Conservation (phyloP, 2,888 invertebrate species). For the Andrena marginata region DNA sequence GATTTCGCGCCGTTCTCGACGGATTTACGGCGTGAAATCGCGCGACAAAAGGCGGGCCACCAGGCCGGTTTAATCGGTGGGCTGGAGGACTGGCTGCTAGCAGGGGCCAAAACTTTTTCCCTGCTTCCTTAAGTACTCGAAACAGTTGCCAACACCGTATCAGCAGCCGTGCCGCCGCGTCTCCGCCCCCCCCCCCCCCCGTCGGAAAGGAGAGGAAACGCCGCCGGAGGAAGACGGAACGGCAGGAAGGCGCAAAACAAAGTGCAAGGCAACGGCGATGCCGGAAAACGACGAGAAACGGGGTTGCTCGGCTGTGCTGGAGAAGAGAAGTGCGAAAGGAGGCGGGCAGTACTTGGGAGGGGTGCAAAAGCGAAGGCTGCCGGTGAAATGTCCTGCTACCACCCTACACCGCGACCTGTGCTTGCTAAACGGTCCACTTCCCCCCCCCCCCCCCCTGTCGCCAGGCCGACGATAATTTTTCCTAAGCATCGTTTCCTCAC, state of each 20-base stretch:
- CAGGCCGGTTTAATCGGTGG: constrained; percentile 22
- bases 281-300: constrained; percentile 12
- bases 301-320: constrained; percentile 18
- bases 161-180: constrained; percentile 17
- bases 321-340: constrained; percentile 20
- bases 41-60: constrained; percentile 1
- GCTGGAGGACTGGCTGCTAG: neutral
- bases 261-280: constrained; percentile 49
- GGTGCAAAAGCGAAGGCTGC: constrained; percentile 61
- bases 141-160: constrained; percentile 76
- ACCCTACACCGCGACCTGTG: constrained; percentile 22
- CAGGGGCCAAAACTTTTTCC: constrained; percentile 66
- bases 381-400: constrained; percentile 63
- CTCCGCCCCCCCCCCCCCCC: neutral
- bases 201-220: constrained; percentile 30
- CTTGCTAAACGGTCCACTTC: constrained; percentile 32
- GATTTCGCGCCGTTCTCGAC: neutral
- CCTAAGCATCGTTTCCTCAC: constrained; percentile 3
- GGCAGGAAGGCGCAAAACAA: constrained; percentile 51
- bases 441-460: constrained; percentile 18
- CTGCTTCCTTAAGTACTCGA: constrained; percentile 76
- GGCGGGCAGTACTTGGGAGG: constrained; percentile 24
- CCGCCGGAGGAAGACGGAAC: constrained; percentile 35
- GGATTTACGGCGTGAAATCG: neutral
- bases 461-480: constrained; percentile 25